Evolutionary conservation across 2,888 invertebrate genomes (phyloP).

Genomic region (Parnassius orleans): DNA sequence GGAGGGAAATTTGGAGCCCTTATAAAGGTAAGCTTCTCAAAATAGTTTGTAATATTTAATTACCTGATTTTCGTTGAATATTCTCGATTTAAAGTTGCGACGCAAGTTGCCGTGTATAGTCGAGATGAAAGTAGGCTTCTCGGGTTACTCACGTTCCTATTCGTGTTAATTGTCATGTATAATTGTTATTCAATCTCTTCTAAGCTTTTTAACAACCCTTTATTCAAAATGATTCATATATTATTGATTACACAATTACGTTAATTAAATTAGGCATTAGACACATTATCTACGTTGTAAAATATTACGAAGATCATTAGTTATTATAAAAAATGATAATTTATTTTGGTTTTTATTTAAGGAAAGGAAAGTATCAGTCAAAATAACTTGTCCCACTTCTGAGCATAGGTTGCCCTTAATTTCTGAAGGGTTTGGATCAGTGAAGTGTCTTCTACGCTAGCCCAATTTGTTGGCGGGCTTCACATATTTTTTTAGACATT

Average conservation of each 20-base stretch:
- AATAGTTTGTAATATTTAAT: slow-evolving; percentile 21
- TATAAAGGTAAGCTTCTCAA: slow-evolving; percentile 35
- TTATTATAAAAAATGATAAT: too few relatives aligned
- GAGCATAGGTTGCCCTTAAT: too few relatives aligned
- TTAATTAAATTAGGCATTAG: slow-evolving; percentile 16
- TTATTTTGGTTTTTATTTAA: too few relatives aligned
- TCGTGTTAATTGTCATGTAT: slow-evolving; percentile 7
- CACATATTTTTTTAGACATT: too few relatives aligned
- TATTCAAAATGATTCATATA: background rate
- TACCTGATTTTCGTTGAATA: slow-evolving; percentile 9
- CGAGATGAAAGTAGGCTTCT: slow-evolving; percentile 22
- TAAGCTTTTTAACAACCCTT: background rate
- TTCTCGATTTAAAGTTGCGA: slow-evolving; percentile 7
- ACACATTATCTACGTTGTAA: slow-evolving; percentile 1
- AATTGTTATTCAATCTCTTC: slow-evolving; percentile 5
- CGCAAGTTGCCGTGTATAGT: slow-evolving; percentile 10
- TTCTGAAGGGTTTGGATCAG: too few relatives aligned
- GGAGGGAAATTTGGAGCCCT: slow-evolving; percentile 36
- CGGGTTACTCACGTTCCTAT: slow-evolving; percentile 18
- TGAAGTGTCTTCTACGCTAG: too few relatives aligned
- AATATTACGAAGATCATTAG: background rate
- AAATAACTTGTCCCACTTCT: too few relatives aligned
- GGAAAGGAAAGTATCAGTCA: too few relatives aligned
- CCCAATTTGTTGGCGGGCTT: too few relatives aligned
- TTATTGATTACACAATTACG: background rate